Percentiles rank a stretch among this genome's conserved stretches.
Conservation (phyloP, 2,888 invertebrate species). For the Ectemnius continuus region DNA sequence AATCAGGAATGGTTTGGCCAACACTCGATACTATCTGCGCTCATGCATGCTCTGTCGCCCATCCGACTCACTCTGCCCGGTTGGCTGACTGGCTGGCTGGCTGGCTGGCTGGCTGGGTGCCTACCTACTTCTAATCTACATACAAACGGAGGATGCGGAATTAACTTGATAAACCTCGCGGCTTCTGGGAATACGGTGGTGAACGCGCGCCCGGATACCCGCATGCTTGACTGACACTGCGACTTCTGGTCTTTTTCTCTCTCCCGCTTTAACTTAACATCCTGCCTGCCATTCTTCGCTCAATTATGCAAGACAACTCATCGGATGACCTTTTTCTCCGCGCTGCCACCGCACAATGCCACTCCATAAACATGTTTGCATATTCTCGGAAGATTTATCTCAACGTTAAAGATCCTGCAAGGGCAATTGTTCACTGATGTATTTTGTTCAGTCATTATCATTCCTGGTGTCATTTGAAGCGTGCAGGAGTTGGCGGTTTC, state of each 20-base stretch:
- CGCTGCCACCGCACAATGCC: no score
- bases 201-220: conserved; percentile 1
- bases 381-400: no score
- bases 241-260: conserved; percentile 1
- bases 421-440: no score
- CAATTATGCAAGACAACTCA: no score
- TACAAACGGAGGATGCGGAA: conserved; percentile 9
- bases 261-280: no score
- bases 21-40: conserved; percentile 5
- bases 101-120: neutral
- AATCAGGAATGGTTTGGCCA: conserved; percentile 14
- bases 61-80: neutral
- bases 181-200: conserved; percentile 4
- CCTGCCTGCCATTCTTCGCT: no score
- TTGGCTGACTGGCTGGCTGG: neutral
- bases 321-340: no score
- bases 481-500: no score
- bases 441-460: no score
- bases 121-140: conserved; percentile 1
- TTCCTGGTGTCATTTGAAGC: no score
- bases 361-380: no score
- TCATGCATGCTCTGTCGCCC: conserved; percentile 5
- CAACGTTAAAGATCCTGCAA: no score
- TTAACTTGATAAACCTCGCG: conserved; percentile 5
- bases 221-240: conserved; percentile 1